Base-by-base conservation (phyloP, 1,140 invertebrate genomes). In the Sarcophaga bullata region DNA sequence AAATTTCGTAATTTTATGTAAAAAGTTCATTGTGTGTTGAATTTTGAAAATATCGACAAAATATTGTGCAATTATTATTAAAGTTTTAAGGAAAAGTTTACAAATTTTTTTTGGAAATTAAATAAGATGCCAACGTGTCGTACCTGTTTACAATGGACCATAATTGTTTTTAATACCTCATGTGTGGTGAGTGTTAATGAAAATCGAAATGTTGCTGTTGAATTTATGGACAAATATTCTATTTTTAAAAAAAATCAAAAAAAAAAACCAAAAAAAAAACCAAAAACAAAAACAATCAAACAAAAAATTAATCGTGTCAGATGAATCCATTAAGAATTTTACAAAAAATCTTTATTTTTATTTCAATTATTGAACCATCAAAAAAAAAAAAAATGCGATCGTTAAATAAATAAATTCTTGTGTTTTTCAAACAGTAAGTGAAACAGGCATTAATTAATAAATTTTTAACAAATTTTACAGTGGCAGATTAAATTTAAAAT, bases 111-210 rank as follows among this genome's bases (percentile, higher is more conserved):
- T 3, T 37, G 25, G n/a, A 58, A 54, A 80, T 54, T 8, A 17
- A 62, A 62, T 15, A 81, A 73, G 37, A 83, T 78, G 82, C 15
- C 73, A 48, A 81, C 73, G 73, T 47, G 50, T 52, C 80, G 82
- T 76, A n/a, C 75, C 54, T 83, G 82, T 50, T 52, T 83, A 73
- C 82, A 83, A 50, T 83, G 82, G 82, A 78, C 80, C 15, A 50
- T 84, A 15, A 84, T 84, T 19, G 50, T 82, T 13, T 84, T 84
- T 75, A 82, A 82, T 73, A 80, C 76, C 13, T 47, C 73, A 25
- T 82, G 83, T 80, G 76, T 84, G 62, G 83, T 84, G 62, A 78
- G 83, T 84, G 80, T 78, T 75, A 25, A 19, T 68, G 17, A 68
- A n/a, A 8, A 68, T 68, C 8, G 3, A 6, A 68, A 68, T 9